Evolutionary conservation across 2,797 vertebrate species (phyloP).

Genomic region (Notoglanidium macrostoma): DNA sequence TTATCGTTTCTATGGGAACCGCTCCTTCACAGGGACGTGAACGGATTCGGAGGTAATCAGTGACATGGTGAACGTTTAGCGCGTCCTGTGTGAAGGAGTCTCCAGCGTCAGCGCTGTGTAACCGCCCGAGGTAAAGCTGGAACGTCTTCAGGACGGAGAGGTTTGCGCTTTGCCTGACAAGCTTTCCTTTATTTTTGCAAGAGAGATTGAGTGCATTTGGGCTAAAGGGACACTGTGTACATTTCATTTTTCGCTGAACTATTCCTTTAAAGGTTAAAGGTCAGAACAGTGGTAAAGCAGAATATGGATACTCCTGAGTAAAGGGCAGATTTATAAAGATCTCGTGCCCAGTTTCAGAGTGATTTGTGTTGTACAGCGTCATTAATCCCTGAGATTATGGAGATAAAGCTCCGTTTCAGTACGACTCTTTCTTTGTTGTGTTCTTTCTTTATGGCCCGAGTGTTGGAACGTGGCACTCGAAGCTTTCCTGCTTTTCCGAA

Average conservation of each 20-base stretch:
- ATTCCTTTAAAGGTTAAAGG: conserved; percentile 6
- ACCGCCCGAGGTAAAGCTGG: neutral
- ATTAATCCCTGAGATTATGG: conserved; percentile 23
- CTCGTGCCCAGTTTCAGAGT: conserved; percentile 26
- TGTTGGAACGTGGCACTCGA: conserved; percentile 57
- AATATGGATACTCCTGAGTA: conserved; percentile 34
- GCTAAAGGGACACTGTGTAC: neutral
- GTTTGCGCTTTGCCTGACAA: neutral
- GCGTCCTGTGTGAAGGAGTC: neutral
- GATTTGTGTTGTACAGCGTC: conserved; percentile 44
- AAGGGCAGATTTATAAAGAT: conserved; percentile 49
- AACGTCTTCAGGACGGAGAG: neutral
- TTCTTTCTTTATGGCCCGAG: conserved; percentile 45
- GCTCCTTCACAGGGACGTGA: neutral
- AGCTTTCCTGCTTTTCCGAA: neutral
- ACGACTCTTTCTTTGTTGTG: neutral
- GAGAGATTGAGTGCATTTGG: neutral
- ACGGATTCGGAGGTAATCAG: neutral
- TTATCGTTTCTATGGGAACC: neutral
- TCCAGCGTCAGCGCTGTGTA: neutral
- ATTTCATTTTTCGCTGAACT: neutral
- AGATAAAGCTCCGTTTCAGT: neutral
- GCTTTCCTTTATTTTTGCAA: neutral
- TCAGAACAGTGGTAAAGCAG: conserved; percentile 48
- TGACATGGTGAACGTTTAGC: neutral